These are phyloP conservation scores for Piscicola geometra DNA, from an alignment of 2,888 invertebrate species.

Conservation along the genomic window DNA sequence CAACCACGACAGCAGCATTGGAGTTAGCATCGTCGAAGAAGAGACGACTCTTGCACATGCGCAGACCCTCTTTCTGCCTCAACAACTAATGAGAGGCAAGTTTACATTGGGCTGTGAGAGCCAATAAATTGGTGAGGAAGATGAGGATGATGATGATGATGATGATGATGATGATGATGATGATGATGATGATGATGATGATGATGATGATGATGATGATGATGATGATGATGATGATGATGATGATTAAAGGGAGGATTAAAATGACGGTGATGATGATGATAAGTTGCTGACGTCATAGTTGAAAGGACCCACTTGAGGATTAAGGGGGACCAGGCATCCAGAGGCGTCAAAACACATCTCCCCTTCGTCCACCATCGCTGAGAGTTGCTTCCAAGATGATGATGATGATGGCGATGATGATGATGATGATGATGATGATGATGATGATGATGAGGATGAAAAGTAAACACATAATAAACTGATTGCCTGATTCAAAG, in stretches of 20 bases:
- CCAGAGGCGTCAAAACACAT: background rate
- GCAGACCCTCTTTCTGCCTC: background rate
- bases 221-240: conserved; percentile 29
- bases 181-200: conserved; percentile 35
- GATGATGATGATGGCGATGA: too few relatives aligned
- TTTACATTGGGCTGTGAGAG: too few relatives aligned
- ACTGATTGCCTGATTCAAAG: too few relatives aligned
- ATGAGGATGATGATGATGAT: conserved; percentile 32
- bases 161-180: conserved; percentile 33
- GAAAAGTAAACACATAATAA: too few relatives aligned
- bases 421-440: too few relatives aligned
- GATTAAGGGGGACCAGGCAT: background rate
- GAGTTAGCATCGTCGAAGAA: conserved; percentile 11
- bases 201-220: conserved; percentile 29
- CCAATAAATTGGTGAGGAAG: conserved; percentile 28
- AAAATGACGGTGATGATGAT: too few relatives aligned
- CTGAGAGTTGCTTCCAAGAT: background rate
- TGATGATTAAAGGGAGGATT: background rate
- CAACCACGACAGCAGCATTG: background rate
- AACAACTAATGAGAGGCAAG: background rate
- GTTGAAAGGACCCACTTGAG: background rate
- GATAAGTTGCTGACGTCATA: background rate
- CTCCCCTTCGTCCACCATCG: conserved; percentile 12
- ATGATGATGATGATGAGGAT: too few relatives aligned
- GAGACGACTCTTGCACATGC: background rate